These are phyloP conservation scores for Harlomillsia oculata DNA, from an alignment of 1,140 invertebrate species.

Conservation along the genomic window DNA sequence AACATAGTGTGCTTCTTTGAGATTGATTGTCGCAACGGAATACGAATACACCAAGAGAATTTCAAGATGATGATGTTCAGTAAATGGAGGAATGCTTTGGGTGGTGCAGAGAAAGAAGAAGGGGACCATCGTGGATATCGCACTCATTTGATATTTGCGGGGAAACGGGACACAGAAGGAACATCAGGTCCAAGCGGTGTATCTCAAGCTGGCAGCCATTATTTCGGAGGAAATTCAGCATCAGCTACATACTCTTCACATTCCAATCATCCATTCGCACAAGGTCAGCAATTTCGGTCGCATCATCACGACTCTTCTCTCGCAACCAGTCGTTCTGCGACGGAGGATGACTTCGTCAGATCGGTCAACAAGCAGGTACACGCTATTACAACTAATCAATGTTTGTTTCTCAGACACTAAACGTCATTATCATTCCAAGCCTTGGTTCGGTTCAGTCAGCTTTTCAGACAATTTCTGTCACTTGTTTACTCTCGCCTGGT, in stretches of 20 bases:
- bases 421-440: no score
- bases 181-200: constrained; percentile 18
- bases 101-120: constrained; percentile 31
- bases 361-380: constrained; percentile 29
- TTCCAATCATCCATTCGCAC: constrained; percentile 35
- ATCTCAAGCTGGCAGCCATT: constrained; percentile 19
- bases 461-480: no score
- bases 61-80: constrained; percentile 32
- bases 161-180: constrained; percentile 33
- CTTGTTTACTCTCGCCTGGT: no score
- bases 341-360: constrained; percentile 23
- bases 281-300: no score
- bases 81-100: constrained; percentile 28
- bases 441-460: no score
- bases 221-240: constrained; percentile 14
- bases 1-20: not conserved
- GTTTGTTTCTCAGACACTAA: no score
- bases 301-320: no score
- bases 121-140: constrained; percentile 31
- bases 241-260: constrained; percentile 30
- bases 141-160: constrained; percentile 35
- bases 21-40: no score
- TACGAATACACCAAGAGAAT: not conserved
- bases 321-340: constrained; percentile 5
- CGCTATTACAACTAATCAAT: no score